phyloP scores from a whole-genome alignment of 2,888 invertebrate species.

The Trachelus troglodyta region DNA sequence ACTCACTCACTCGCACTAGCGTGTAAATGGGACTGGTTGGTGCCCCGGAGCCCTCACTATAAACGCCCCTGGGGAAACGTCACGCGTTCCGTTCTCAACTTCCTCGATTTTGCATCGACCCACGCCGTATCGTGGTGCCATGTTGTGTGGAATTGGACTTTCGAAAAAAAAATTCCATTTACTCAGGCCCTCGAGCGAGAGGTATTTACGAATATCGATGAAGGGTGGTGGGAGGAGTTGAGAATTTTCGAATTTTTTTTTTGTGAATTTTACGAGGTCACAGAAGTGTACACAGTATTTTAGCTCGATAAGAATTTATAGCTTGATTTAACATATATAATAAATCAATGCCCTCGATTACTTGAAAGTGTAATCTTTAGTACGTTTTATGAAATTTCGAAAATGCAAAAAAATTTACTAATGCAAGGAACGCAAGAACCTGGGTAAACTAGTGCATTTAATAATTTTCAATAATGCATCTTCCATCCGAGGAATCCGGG shows the following conservation, averaged over 20 bases:
- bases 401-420: background rate
- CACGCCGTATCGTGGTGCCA: background rate
- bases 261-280: background rate
- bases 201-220: background rate
- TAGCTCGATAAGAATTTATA: background rate
- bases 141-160: background rate
- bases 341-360: background rate
- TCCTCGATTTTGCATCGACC: slow-evolving; percentile 30
- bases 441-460: background rate
- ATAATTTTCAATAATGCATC: background rate
- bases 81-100: slow-evolving; percentile 49
- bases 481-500: background rate
- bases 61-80: slow-evolving; percentile 45
- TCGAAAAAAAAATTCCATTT: background rate
- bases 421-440: background rate
- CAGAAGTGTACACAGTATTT: background rate
- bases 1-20: slow-evolving; percentile 28
- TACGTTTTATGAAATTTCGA: background rate
- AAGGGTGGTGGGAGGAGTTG: background rate
- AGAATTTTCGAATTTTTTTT: background rate
- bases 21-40: background rate
- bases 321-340: background rate
- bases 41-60: slow-evolving; percentile 15
- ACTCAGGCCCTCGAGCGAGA: background rate
- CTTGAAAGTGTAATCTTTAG: background rate